These are phyloP conservation scores for Montipora capricornis DNA, from an alignment of 64 coral and sea anemone genomes.

Conservation along the genomic window DNA sequence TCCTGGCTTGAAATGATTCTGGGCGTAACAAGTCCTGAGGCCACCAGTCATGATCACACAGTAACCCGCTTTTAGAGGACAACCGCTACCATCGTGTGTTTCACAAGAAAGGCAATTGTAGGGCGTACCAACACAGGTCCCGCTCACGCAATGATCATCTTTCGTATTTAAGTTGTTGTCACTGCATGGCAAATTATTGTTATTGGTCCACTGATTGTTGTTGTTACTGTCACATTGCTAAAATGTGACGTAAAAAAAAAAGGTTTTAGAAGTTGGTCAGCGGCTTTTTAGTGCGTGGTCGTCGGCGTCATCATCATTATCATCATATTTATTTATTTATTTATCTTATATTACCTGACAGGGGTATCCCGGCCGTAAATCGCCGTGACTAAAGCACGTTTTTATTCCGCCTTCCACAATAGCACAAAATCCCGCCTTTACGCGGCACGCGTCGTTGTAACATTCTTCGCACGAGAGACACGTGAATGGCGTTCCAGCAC, in stretches of 20 bases:
- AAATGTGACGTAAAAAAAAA: background rate
- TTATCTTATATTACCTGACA: slow-evolving; percentile 58
- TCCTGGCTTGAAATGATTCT: slow-evolving; percentile 74
- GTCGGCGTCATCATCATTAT: too few species aligned
- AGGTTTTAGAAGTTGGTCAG: too few species aligned
- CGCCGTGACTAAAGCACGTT: slow-evolving; percentile 62
- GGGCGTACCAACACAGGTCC: slow-evolving; percentile 75
- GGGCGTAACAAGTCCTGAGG: slow-evolving; percentile 68
- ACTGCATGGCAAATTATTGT: slow-evolving; percentile 79
- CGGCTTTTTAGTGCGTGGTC: too few species aligned
- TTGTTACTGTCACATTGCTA: slow-evolving; percentile 74
- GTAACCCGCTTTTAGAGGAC: slow-evolving; percentile 66
- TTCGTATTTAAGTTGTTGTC: slow-evolving; percentile 80
- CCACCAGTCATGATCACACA: slow-evolving; percentile 75
- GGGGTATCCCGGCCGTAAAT: slow-evolving; percentile 70
- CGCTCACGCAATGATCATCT: slow-evolving; percentile 80
- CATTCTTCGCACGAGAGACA: slow-evolving; percentile 74
- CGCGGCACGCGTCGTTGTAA: slow-evolving; percentile 61
- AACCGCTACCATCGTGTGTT: slow-evolving; percentile 81
- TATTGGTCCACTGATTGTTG: slow-evolving; percentile 53
- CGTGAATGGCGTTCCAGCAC: slow-evolving; percentile 73
- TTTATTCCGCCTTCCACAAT: slow-evolving; percentile 45
- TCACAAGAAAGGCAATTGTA: slow-evolving; percentile 89
- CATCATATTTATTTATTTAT: too few species aligned
- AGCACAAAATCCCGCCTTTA: slow-evolving; percentile 74